Evolutionary conservation across 2,797 vertebrate genomes (phyloP).

Genomic region (Semotilus atromaculatus): DNA sequence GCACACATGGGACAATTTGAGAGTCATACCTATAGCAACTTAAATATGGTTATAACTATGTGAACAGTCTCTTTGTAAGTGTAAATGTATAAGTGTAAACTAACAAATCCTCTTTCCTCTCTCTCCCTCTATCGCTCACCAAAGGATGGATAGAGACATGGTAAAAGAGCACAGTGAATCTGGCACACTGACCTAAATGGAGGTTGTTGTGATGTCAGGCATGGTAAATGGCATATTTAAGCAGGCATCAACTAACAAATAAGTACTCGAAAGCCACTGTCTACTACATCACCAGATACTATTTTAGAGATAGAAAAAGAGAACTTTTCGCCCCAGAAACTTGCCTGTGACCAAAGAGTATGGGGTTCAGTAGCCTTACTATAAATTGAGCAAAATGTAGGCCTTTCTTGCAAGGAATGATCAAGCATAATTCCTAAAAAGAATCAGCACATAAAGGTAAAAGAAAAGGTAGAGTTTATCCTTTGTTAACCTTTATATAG

Average conservation of each 20-base stretch:
- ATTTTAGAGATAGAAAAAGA: neutral
- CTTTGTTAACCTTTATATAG: neutral
- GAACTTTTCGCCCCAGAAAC: neutral
- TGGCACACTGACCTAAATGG: conserved; percentile 55
- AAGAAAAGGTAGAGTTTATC: neutral
- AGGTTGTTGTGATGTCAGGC: conserved; percentile 37
- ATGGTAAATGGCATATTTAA: conserved; percentile 44
- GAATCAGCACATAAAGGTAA: no score
- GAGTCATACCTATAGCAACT: neutral
- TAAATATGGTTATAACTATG: neutral
- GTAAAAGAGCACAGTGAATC: conserved; percentile 24
- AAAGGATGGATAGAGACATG: conserved; percentile 7
- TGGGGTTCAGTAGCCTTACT: neutral
- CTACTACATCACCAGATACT: neutral
- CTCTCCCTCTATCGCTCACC: conserved; percentile 46
- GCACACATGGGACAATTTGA: neutral
- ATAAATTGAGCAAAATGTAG: neutral
- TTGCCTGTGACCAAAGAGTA: neutral
- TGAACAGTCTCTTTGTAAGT: neutral
- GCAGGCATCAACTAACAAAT: neutral
- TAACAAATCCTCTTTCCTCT: conserved; percentile 41
- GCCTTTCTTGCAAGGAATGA: neutral
- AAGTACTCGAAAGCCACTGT: neutral
- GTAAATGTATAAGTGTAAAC: neutral
- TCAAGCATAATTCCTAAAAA: neutral